These are phyloP conservation scores for Theodoxus fluviatilis DNA, from an alignment of 2,888 invertebrate genomes.

Conservation along the genomic window DNA sequence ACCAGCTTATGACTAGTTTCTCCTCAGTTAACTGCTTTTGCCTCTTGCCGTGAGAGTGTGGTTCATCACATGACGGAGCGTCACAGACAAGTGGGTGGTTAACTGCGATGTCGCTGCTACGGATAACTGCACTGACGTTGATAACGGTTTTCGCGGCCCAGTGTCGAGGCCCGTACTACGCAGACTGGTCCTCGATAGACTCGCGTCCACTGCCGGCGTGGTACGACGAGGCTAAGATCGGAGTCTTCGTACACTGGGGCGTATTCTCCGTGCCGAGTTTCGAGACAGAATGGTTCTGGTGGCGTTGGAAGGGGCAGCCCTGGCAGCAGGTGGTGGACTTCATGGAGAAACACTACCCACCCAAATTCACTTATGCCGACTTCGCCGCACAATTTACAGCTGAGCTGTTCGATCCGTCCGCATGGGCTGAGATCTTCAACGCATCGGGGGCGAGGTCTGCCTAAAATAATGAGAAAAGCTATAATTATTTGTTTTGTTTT, in stretches of 20 bases:
- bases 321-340: constrained; percentile 67
- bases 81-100: no score
- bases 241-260: constrained; percentile 69
- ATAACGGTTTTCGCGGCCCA: no score
- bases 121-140: no score
- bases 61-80: no score
- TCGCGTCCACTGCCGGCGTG: constrained; percentile 74
- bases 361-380: constrained; percentile 87
- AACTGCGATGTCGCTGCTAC: no score
- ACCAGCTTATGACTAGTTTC: no score
- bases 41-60: no score
- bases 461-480: no score
- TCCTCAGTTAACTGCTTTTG: no score
- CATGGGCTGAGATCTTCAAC: constrained; percentile 84
- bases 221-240: constrained; percentile 67
- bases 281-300: constrained; percentile 87
- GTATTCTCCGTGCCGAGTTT: constrained; percentile 64
- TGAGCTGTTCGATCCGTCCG: constrained; percentile 83
- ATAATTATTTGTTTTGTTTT: no score
- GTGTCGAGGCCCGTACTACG: no score
- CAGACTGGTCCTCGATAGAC: constrained; percentile 87
- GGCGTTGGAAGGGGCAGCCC: constrained; percentile 74
- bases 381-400: constrained; percentile 85
- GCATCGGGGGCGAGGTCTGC: constrained; percentile 86
- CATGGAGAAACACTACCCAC: constrained; percentile 84